These are phyloP conservation scores for Hesperophylax magnus DNA, from an alignment of 1,140 invertebrate species.

Conservation along the genomic window DNA sequence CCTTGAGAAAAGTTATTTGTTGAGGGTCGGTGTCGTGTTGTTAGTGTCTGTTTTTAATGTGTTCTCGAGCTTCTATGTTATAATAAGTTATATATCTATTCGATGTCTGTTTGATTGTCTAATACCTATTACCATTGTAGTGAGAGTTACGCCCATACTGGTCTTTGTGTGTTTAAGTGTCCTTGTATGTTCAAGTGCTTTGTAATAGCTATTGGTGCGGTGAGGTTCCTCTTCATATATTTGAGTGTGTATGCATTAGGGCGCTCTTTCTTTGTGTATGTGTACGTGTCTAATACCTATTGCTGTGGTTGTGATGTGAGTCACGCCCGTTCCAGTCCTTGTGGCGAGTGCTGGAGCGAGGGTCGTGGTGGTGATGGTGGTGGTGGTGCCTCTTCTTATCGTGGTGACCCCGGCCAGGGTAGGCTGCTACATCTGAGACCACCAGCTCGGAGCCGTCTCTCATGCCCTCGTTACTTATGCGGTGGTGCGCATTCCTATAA, in stretches of 20 bases:
- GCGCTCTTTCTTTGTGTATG: background rate
- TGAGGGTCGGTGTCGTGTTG: too few relatives aligned
- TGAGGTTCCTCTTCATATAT: too few relatives aligned
- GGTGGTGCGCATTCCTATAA: conserved; percentile 60
- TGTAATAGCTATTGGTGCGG: too few relatives aligned
- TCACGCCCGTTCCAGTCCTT: conserved; percentile 61
- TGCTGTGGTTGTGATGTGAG: conserved; percentile 66
- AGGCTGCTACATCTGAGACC: conserved; percentile 78
- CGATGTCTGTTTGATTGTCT: background rate
- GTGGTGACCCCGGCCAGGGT: conserved; percentile 67
- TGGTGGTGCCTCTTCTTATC: conserved; percentile 87
- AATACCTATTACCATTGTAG: conserved; percentile 58
- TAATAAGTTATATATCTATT: too few relatives aligned
- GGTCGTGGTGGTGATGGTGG: conserved; percentile 83
- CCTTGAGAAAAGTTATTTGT: too few relatives aligned
- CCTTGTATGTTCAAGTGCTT: too few relatives aligned
- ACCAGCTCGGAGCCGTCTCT: conserved; percentile 87
- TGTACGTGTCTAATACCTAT: conserved; percentile 61
- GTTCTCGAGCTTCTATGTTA: too few relatives aligned
- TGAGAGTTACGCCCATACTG: too few relatives aligned
- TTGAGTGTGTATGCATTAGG: too few relatives aligned
- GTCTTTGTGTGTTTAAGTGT: too few relatives aligned
- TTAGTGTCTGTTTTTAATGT: too few relatives aligned
- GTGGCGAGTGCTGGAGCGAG: conserved; percentile 59
- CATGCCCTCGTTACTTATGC: conserved; percentile 72